phyloP scores from a whole-genome alignment of 2,888 invertebrate genomes.

The Parnassius smintheus region DNA sequence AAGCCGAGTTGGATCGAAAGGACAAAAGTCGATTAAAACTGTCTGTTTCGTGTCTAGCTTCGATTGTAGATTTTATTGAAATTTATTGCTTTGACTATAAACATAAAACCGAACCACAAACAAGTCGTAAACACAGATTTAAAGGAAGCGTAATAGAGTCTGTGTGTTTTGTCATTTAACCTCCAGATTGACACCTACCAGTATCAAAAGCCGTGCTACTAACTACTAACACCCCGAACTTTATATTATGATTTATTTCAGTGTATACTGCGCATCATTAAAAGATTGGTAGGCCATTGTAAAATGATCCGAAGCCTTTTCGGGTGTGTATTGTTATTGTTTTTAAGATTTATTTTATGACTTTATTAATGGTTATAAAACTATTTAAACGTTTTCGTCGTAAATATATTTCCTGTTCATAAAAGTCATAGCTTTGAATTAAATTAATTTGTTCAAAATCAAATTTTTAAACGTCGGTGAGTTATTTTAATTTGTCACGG shows the following conservation, averaged over 20 bases:
- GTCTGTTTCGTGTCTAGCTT: slow-evolving; percentile 14
- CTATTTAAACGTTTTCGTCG: neutral
- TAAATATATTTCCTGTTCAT: no score
- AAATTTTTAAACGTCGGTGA: no score
- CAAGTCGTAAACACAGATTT: slow-evolving; percentile 29
- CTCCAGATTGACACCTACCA: slow-evolving; percentile 20
- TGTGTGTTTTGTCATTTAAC: slow-evolving; percentile 26
- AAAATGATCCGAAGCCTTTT: slow-evolving; percentile 43
- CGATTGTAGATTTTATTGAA: slow-evolving; percentile 24
- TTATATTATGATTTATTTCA: slow-evolving; percentile 15
- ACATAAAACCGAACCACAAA: slow-evolving; percentile 28
- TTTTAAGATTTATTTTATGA: slow-evolving; percentile 4
- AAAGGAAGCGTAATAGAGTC: slow-evolving; percentile 28
- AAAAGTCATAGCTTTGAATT: no score
- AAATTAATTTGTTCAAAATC: no score
- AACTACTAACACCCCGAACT: neutral
- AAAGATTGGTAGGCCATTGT: slow-evolving; percentile 45
- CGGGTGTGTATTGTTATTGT: neutral
- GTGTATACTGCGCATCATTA: slow-evolving; percentile 35
- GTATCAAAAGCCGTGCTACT: neutral
- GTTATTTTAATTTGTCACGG: no score
- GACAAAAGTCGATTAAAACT: slow-evolving; percentile 11
- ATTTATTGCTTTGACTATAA: slow-evolving; percentile 25
- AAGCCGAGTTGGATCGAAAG: neutral
- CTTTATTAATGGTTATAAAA: neutral